Evolutionary conservation across 2,888 invertebrate genomes (phyloP), one percentile per base, ranked within the genome.

Genomic region (Drosophila antonietae): DNA sequence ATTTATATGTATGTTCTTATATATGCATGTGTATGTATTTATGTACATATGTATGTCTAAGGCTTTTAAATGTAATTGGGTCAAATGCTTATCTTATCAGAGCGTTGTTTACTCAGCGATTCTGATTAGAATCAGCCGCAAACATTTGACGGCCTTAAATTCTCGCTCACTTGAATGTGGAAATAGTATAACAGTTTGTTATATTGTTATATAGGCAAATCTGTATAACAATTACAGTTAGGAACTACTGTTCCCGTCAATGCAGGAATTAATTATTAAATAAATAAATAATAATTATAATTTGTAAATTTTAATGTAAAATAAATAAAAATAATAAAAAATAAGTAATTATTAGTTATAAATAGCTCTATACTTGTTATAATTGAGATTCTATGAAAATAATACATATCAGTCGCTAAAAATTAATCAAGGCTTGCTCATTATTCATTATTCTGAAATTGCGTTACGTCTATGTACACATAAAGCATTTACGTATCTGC

Each of bases 51-150:
- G 3, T 51, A n/a, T 57, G n/a, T 60, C 8, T 60, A 4, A 61
- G 14, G 20, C 56, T 18, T 41, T 28, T 35, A n/a, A 18, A 7
- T 23, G 37, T 67, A 77, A 75, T 70, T 82, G 68, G 82, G 82
- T 82, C 85, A 82, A 55, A 65, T 15, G 43, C 43, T 41, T 73
- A 84, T 82, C 85, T 83, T 83, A 83, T 83, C 82, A 66, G 51
- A 37, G 20, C 15, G 43, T 44, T 51, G 51, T 72, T 81, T 69
- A 52, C 51, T 57, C 51, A 47, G 18, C 52, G 15, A 49, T 68
- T 70, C 55, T 56, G 70, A 47, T 70, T 66, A 46, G 49, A 51
- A 31, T 35, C 61, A 53, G 28, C 18, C 14, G 44, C 63, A 68
- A 80, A 64, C 76, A 72, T 81, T 78, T 68, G 53, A 33, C 52